A percentile compares a stretch with the other conserved stretches of the same genome.
phyloP scores from a whole-genome alignment of 2,888 invertebrate genomes.

The Thera britannica region DNA sequence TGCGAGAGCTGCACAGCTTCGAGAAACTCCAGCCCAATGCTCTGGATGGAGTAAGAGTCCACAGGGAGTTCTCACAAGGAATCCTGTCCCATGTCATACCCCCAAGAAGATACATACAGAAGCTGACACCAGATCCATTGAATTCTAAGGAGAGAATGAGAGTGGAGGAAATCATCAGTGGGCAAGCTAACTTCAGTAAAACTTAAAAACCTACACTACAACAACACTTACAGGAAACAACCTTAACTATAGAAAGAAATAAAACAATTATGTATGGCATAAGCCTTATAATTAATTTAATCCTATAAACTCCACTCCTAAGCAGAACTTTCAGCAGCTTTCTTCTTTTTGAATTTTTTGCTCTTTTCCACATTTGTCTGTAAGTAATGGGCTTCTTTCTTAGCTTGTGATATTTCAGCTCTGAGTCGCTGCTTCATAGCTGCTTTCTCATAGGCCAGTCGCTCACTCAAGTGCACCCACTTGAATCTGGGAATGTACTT shows the following conservation, averaged over 20 bases:
- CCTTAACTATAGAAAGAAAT: neutral
- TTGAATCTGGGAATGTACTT: constrained; percentile 98
- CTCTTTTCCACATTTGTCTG: constrained; percentile 92
- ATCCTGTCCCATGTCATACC: constrained; percentile 82
- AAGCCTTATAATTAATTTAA: neutral
- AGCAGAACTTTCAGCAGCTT: constrained; percentile 45
- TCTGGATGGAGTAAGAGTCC: constrained; percentile 86
- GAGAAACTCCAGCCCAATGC: constrained; percentile 86
- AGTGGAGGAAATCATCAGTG: constrained; percentile 76
- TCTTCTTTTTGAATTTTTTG: constrained; percentile 86
- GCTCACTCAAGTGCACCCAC: constrained; percentile 97
- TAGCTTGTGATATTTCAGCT: constrained; percentile 95
- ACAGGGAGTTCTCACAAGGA: constrained; percentile 86
- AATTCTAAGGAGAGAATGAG: constrained; percentile 71
- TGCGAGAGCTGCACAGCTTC: constrained; percentile 85
- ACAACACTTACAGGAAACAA: neutral
- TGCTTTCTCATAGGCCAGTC: constrained; percentile 96
- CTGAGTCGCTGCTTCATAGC: constrained; percentile 93
- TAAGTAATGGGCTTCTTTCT: constrained; percentile 95
- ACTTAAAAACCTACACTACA: constrained; percentile 48
- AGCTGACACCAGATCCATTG: constrained; percentile 72
- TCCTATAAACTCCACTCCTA: constrained; percentile 23
- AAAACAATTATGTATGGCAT: neutral
- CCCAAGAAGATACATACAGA: constrained; percentile 72
- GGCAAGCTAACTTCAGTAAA: constrained; percentile 62